These are phyloP conservation scores for Ceratosolen solmsi DNA, from an alignment of 1,140 invertebrate genomes.

Conservation along the genomic window DNA sequence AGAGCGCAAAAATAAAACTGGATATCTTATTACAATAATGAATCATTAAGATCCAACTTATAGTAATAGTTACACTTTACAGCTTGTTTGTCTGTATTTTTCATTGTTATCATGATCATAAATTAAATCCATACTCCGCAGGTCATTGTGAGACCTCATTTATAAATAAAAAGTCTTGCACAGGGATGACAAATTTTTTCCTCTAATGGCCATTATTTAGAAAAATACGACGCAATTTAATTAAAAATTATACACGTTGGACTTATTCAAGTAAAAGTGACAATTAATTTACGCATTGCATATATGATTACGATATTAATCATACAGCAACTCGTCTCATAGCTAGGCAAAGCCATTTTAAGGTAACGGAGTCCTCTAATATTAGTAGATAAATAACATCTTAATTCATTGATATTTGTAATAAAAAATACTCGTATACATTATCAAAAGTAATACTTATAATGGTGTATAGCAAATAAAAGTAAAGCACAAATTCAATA, in stretches of 20 bases:
- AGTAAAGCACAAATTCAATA: not conserved
- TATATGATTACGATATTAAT: constrained; percentile 32
- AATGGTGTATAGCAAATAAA: constrained; percentile 15
- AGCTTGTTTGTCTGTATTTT: constrained; percentile 54
- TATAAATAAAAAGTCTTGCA: constrained; percentile 47
- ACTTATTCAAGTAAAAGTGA: constrained; percentile 51
- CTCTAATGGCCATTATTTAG: constrained; percentile 49
- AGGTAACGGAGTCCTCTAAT: constrained; percentile 48
- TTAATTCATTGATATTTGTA: constrained; percentile 42
- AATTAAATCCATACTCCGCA: constrained; percentile 52
- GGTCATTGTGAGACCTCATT: constrained; percentile 21
- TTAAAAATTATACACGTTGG: constrained; percentile 52
- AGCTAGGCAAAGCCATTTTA: constrained; percentile 38
- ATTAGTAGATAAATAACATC: constrained; percentile 38
- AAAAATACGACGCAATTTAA: constrained; percentile 51
- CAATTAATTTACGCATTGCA: constrained; percentile 42
- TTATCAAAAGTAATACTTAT: constrained; percentile 18
- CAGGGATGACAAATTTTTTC: constrained; percentile 48
- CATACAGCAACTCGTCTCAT: constrained; percentile 45
- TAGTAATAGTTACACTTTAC: constrained; percentile 68
- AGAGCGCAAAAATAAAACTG: constrained; percentile 69
- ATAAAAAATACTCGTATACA: constrained; percentile 28
- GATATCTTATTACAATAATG: constrained; percentile 65
- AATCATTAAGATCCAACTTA: constrained; percentile 60
- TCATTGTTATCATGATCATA: constrained; percentile 52